phyloP scores from a whole-genome alignment of 2,113 vertebrate species.

The Antechinus flavipes region DNA sequence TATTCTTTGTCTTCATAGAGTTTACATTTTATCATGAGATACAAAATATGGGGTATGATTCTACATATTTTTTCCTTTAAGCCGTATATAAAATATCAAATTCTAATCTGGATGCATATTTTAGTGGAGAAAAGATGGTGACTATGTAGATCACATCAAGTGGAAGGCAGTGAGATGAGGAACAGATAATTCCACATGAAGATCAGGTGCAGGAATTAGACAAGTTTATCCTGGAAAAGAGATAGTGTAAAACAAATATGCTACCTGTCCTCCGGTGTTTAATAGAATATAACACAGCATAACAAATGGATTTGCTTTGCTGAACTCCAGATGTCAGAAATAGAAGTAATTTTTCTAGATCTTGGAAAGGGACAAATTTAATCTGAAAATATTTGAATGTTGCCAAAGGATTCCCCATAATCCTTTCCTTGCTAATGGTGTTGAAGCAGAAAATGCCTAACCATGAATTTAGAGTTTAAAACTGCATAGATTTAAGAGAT shows the following conservation, averaged over 20 bases:
- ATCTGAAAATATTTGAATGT: not conserved
- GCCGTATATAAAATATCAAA: not conserved
- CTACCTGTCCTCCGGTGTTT: not conserved
- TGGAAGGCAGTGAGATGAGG: not conserved
- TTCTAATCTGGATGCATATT: not conserved
- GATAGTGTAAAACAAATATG: not conserved
- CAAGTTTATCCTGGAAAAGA: not conserved
- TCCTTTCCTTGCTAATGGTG: not conserved
- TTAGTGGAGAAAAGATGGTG: not conserved
- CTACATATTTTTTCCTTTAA: not conserved
- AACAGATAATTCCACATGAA: not conserved
- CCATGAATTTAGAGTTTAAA: not conserved
- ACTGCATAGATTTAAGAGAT: not conserved
- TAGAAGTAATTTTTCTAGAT: not conserved
- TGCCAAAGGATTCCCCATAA: not conserved
- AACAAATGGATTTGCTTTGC: not conserved
- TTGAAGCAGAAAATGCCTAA: not conserved
- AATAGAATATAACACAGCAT: not conserved
- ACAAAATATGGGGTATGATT: not conserved
- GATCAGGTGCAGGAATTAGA: not conserved
- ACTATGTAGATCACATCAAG: not conserved
- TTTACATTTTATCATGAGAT: not conserved
- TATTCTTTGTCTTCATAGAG: not conserved
- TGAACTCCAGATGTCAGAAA: not conserved
- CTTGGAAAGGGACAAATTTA: not conserved